Conservation (phyloP, 2,797 vertebrate genomes). For the Scolopax bukidnonensis region DNA sequence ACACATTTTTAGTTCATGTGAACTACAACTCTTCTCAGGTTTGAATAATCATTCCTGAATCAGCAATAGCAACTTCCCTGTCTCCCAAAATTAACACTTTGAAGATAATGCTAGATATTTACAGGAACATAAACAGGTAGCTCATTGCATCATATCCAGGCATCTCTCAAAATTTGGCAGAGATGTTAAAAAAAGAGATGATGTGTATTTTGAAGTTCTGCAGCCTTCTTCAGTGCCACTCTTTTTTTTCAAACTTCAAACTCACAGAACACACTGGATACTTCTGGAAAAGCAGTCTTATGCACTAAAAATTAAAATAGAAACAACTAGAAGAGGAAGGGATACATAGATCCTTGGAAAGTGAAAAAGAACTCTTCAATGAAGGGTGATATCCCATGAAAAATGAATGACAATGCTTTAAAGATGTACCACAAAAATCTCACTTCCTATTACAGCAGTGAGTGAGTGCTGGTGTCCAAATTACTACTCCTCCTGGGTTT, state of each 20-base stretch:
- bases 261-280: background rate
- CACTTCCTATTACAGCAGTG: background rate
- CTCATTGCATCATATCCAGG: background rate
- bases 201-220: background rate
- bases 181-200: rapidly evolving
- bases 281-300: background rate
- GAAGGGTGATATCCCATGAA: background rate
- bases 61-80: background rate
- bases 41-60: background rate
- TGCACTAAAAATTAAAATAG: background rate
- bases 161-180: background rate
- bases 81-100: background rate
- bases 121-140: background rate
- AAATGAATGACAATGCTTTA: background rate
- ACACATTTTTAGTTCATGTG: background rate
- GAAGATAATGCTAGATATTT: background rate
- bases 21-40: background rate
- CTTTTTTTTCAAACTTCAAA: background rate
- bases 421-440: background rate
- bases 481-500: background rate
- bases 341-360: background rate
- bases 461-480: background rate
- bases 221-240: background rate
- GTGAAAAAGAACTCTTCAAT: background rate
- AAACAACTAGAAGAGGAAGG: background rate